Base-by-base conservation (phyloP, 1,140 invertebrate genomes). In the Drosophila nebulosa region DNA sequence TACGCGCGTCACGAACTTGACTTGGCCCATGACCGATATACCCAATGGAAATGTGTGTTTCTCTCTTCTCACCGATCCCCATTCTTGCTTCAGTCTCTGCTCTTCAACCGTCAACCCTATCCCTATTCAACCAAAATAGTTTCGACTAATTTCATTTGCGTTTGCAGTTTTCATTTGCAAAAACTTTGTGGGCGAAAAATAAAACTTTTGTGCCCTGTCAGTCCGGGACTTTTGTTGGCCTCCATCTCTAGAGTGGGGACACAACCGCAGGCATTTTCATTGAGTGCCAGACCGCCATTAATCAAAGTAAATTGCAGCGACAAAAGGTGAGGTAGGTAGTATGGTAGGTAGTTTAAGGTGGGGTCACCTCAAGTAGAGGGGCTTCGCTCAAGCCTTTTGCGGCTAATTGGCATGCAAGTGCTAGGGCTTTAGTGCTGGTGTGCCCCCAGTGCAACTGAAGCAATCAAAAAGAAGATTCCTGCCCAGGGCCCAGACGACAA, bases 81-180 rank as follows among this genome's bases (percentile, higher is more conserved):
- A 39, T 56, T 21, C 3, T n/a, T 32, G 26, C 21, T 14, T 5
- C 9, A 12, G 6, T 32, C 27, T 16, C n/a, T n/a, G n/a, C n/a
- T n/a, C n/a, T 5, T 35, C 27, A 18, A n/a, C n/a, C n/a, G n/a
- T n/a, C n/a, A 42, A 42, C 39, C 22, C 22, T 18, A 39, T 39
- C 14, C 26, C 26, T 4, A 27, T 18, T 16, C 26, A 27, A 6
- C 46, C 65, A 86, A 88, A 86, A 86, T 86, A 86, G 83, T 86
- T 86, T 86, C 74, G 62, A 83, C 83, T 79, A 83, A 86, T 86
- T 88, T 81, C 65, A 86, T 88, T 86, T 88, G 81, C 78, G 74
- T 86, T 88, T 75, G 81, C 81, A 78, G 36, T 81, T 86, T 86
- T 86, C 74, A 61, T 70, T 72, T 55, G 59, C 61, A 50, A 74